Conservation (phyloP, 2,797 vertebrate genomes). For the Myotis daubentonii region DNA sequence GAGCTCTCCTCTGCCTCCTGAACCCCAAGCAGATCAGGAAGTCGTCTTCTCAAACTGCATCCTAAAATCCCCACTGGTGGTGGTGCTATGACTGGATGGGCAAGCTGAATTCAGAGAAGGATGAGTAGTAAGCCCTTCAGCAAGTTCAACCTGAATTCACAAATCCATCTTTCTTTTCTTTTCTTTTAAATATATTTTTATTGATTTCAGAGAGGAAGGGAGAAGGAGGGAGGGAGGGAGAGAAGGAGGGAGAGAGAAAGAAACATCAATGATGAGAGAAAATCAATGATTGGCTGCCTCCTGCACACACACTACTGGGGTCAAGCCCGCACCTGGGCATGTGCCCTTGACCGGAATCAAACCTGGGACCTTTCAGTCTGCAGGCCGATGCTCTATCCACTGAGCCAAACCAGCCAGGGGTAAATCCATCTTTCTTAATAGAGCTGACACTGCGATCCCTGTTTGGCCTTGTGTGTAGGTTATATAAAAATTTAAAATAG, state of each 20-base stretch:
- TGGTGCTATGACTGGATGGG: neutral
- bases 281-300: no score
- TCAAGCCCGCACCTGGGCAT: no score
- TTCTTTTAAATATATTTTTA: no score
- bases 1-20: neutral
- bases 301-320: no score
- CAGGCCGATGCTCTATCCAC: no score
- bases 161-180: neutral
- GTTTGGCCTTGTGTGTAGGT: neutral
- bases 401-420: no score
- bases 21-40: neutral
- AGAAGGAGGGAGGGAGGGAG: no score
- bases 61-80: rapidly evolving
- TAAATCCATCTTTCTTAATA: neutral
- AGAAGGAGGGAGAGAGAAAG: no score
- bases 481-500: neutral
- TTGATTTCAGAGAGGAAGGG: no score
- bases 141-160: neutral
- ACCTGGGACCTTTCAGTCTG: no score
- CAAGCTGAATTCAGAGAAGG: neutral
- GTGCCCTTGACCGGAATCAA: no score
- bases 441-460: neutral
- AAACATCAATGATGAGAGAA: no score
- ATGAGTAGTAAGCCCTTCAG: neutral
- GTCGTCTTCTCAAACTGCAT: neutral